Percentiles rank a stretch among this genome's conserved stretches.
phyloP scores from a whole-genome alignment of 2,888 invertebrate species.

The Leucophenga maculata region DNA sequence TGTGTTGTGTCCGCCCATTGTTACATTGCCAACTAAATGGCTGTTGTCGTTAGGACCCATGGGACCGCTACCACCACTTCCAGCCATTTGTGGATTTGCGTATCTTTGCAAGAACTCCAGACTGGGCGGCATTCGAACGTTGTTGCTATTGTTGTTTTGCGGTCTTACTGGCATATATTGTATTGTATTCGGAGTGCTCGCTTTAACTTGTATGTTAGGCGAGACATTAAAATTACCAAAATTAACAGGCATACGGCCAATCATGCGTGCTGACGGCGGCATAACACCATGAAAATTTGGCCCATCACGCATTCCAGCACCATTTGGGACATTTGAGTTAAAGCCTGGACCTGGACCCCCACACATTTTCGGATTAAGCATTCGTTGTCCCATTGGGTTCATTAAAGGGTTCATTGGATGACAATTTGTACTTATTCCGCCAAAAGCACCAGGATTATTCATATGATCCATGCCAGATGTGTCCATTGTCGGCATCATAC shows the following conservation, averaged over 20 bases:
- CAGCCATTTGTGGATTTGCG: slow-evolving; percentile 81
- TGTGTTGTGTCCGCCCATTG: slow-evolving; percentile 30
- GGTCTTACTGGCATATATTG: slow-evolving; percentile 97
- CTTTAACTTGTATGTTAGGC: slow-evolving; percentile 91
- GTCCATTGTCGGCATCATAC: slow-evolving; percentile 67
- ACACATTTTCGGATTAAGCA: slow-evolving; percentile 80
- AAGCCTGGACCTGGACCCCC: slow-evolving; percentile 61
- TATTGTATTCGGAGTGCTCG: slow-evolving; percentile 97
- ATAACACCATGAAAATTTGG: slow-evolving; percentile 68
- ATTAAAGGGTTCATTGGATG: slow-evolving; percentile 70
- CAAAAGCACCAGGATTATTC: slow-evolving; percentile 50
- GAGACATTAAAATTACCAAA: slow-evolving; percentile 75
- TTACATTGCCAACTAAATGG: neutral
- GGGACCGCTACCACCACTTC: slow-evolving; percentile 40
- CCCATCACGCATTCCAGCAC: slow-evolving; percentile 57
- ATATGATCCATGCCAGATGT: slow-evolving; percentile 68
- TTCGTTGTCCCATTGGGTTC: slow-evolving; percentile 72
- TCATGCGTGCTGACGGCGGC: slow-evolving; percentile 74
- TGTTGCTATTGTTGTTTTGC: slow-evolving; percentile 76
- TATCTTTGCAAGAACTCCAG: slow-evolving; percentile 91
- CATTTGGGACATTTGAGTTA: slow-evolving; percentile 25
- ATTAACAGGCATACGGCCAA: slow-evolving; percentile 79
- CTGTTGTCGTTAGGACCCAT: slow-evolving; percentile 37
- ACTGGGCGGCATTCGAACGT: slow-evolving; percentile 87
- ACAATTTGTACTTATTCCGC: slow-evolving; percentile 49